Conservation (phyloP, 2,797 vertebrate genomes). For the Sciaenops ocellatus region DNA sequence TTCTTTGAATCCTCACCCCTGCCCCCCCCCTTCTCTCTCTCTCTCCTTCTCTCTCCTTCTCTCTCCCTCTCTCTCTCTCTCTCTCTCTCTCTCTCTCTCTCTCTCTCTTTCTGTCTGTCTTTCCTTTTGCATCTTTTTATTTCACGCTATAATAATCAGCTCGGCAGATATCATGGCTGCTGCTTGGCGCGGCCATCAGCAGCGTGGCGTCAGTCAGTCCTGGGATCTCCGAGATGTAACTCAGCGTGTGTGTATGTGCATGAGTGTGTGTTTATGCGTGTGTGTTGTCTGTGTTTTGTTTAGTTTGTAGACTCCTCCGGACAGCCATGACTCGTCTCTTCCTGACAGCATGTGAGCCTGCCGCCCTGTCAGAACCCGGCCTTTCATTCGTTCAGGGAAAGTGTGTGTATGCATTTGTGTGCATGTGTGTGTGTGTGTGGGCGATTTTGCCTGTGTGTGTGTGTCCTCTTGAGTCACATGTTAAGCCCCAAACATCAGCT, state of each 20-base stretch:
- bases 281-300: constrained; percentile 56
- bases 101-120: background rate
- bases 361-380: constrained; percentile 29
- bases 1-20: background rate
- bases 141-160: constrained; percentile 3
- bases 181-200: constrained; percentile 14
- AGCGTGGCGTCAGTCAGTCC: constrained; percentile 55
- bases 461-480: constrained; percentile 66
- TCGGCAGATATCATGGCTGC: constrained; percentile 31
- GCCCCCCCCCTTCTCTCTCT: too few relatives aligned
- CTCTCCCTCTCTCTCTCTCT: too few relatives aligned
- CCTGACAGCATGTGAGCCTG: constrained; percentile 53
- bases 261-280: constrained; percentile 4
- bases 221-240: constrained; percentile 41
- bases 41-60: too few relatives aligned
- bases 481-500: constrained; percentile 75
- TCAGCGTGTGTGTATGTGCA: constrained; percentile 4
- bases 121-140: constrained; percentile 14
- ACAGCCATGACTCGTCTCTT: constrained; percentile 59
- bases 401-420: constrained; percentile 40
- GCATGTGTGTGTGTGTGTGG: constrained; percentile 19
- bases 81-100: background rate
- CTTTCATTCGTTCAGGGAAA: constrained; percentile 59
- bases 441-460: constrained; percentile 28
- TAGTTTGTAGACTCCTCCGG: constrained; percentile 55